Conservation (phyloP, 2,113 vertebrate genomes). For the Garra rufa region DNA sequence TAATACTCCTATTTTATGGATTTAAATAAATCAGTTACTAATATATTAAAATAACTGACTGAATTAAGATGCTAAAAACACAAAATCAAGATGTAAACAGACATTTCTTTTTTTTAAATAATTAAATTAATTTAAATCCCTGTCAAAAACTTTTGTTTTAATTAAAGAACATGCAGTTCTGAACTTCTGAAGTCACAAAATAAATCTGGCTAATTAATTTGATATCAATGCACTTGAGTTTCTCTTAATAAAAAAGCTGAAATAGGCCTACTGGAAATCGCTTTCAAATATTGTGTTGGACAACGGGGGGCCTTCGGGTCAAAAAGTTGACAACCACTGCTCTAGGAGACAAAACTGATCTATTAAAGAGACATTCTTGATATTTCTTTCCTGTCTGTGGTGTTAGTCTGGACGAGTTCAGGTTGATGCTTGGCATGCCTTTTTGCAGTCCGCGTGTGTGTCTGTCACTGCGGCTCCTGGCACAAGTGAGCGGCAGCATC, state of each 20-base stretch:
- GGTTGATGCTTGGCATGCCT: background rate
- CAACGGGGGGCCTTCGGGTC: background rate
- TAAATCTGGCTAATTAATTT: background rate
- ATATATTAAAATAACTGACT: too few relatives aligned
- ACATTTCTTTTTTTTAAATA: too few relatives aligned
- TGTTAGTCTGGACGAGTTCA: slow-evolving; percentile 1
- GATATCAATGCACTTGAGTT: background rate
- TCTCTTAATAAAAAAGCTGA: background rate
- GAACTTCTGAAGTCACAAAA: background rate
- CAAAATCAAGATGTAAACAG: too few relatives aligned
- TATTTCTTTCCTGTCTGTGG: background rate
- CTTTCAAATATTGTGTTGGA: background rate
- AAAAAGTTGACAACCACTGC: background rate
- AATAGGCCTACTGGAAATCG: background rate
- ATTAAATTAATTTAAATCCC: too few relatives aligned
- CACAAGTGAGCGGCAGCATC: slow-evolving; percentile 20
- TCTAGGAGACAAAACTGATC: background rate
- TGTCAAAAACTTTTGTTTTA: background rate
- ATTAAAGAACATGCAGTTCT: background rate
- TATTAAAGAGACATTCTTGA: background rate
- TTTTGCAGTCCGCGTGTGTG: slow-evolving; percentile 33
- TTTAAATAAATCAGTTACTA: too few relatives aligned
- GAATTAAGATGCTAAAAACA: too few relatives aligned
- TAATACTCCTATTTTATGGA: too few relatives aligned
- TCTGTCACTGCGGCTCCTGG: slow-evolving; percentile 26